Evolutionary conservation across 1,140 invertebrate species (phyloP), one percentile per base, ranked within the genome.

Genomic region (Asbolus verrucosus): DNA sequence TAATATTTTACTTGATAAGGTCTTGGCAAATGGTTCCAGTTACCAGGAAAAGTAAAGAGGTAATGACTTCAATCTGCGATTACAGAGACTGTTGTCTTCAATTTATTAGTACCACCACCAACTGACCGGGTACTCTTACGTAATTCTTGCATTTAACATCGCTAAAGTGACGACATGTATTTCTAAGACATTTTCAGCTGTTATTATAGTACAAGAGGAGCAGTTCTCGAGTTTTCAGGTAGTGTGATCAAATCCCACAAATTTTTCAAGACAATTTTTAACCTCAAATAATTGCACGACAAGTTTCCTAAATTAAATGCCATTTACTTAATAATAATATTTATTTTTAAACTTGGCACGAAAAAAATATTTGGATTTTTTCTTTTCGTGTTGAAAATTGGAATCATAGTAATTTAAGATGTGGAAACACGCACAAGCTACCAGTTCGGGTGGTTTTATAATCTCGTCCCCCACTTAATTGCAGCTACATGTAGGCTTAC

Each of bases 11-110:
- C 19, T 54, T 54, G 21, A 24, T 50, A 50, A 50, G 18, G 43
- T 50, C 43, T 54, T 54, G 19, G 46, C 30, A 54, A 54, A 54
- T 54, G 30, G 46, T 30, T 15, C 13, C 46, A 54, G 46, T 30
- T 54, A 54, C 46, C 46, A 54, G 21, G 46, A 54, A 54, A 54
- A 54, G 46, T 54, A 54, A 54, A 54, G 46, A 50, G 24, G 43
- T 24, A 50, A 50, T 24, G 43, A 54, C 46, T 54, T 30, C 19
- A 54, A 30, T 54, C 46, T 11, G 46, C 46, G 46, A 54, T 54
- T 54, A 54, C 46, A 54, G 46, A 21, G 46, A 54, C 30, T 21
- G 46, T 54, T 21, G 24, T 54, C 46, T 54, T 54, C 46, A 21
- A 54, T 54, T 54, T 54, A 54, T 54, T 54, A 30, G 19, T 13